These are phyloP conservation scores for Pipistrellus pygmaeus DNA, from an alignment of 2,797 vertebrate species.

Conservation along the genomic window DNA sequence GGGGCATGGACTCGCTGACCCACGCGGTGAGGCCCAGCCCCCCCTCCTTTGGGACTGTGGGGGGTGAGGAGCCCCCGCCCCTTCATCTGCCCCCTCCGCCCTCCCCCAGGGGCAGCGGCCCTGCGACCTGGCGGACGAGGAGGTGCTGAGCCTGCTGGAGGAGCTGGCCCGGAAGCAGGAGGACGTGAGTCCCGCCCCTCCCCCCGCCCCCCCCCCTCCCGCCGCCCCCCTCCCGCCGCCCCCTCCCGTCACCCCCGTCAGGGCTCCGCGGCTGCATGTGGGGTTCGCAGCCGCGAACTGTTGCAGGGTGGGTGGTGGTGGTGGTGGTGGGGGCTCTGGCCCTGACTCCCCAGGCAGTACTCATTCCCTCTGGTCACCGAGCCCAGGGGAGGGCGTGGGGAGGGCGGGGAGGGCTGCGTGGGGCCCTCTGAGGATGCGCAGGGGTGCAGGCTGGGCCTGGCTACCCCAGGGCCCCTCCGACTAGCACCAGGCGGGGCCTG, in stretches of 20 bases:
- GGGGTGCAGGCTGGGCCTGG: accelerated
- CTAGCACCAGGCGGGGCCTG: background rate
- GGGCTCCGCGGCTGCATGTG: background rate
- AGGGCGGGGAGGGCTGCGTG: no score
- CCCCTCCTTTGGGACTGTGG: accelerated
- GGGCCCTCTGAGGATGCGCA: background rate
- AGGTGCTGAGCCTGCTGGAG: constrained; percentile 90
- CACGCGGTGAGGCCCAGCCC: constrained; percentile 89
- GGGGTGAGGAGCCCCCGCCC: background rate
- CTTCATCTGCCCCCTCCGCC: no score
- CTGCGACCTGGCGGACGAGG: constrained; percentile 94
- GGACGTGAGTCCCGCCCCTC: constrained; percentile 87
- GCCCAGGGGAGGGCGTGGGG: background rate
- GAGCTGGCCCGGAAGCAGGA: constrained; percentile 93
- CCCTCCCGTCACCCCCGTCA: background rate
- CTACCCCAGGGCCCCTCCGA: background rate
- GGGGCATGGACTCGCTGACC: constrained; percentile 94
- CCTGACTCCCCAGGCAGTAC: no score
- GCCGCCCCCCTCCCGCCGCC: no score
- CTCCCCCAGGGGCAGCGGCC: constrained; percentile 92
- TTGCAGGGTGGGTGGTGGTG: no score
- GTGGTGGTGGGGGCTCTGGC: accelerated
- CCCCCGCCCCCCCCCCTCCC: no score
- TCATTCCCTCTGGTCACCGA: accelerated
- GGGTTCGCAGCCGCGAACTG: no score